These are phyloP conservation scores for Diplazon laetatorius DNA, from an alignment of 2,888 invertebrate genomes.

Conservation along the genomic window DNA sequence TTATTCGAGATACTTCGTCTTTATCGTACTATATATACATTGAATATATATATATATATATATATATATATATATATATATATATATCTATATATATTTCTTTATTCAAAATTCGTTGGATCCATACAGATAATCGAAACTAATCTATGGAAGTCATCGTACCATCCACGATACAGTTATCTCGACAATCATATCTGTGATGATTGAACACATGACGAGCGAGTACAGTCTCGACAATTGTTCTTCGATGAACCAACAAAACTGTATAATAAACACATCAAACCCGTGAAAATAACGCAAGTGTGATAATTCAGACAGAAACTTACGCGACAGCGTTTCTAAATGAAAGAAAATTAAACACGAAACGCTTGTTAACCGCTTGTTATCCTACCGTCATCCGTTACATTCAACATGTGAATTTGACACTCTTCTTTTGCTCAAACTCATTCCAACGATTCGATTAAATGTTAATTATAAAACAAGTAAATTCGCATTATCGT, in stretches of 20 bases:
- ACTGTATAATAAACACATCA: not conserved
- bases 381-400: conserved; percentile 21
- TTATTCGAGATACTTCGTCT: too few species aligned
- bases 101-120: conserved; percentile 17
- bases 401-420: conserved; percentile 1
- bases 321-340: not conserved
- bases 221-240: conserved; percentile 13
- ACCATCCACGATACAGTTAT: conserved; percentile 27
- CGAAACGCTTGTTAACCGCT: not conserved
- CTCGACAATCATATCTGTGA: conserved; percentile 56
- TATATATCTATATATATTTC: not conserved
- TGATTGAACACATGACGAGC: conserved; percentile 6
- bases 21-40: too few species aligned
- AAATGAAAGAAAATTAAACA: not conserved
- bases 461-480: too few species aligned
- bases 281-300: not conserved
- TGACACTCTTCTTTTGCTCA: conserved; percentile 1
- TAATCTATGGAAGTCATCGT: conserved; percentile 23
- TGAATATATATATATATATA: too few species aligned
- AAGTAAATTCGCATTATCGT: not conserved
- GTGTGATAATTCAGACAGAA: conserved; percentile 38
- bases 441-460: too few species aligned
- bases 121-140: conserved; percentile 50
- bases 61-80: too few species aligned
- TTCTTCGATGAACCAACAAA: conserved; percentile 9